Conservation (phyloP, 1,140 invertebrate genomes). For the Ceratosolen solmsi region DNA sequence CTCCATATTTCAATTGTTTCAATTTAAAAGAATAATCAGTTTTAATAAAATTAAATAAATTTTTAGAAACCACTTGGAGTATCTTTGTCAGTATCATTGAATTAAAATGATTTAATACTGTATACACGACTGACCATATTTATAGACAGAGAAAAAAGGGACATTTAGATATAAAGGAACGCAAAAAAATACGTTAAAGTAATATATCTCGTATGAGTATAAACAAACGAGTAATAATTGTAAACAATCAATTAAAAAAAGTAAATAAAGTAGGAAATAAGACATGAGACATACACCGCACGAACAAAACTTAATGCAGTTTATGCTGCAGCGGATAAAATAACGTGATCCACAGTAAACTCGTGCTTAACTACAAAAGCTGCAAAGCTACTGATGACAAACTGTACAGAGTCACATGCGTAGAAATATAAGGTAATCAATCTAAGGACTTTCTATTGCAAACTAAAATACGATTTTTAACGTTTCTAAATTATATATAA, state of each 20-base stretch:
- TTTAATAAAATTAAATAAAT: constrained; percentile 2
- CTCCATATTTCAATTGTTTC: background rate
- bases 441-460: constrained; percentile 60
- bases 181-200: constrained; percentile 38
- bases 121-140: constrained; percentile 33
- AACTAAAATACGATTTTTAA: constrained; percentile 53
- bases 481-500: constrained; percentile 45
- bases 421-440: constrained; percentile 65
- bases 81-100: constrained; percentile 10
- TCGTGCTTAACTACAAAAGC: constrained; percentile 74
- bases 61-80: constrained; percentile 7
- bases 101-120: background rate
- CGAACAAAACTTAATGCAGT: constrained; percentile 70
- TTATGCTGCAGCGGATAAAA: constrained; percentile 66
- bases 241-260: constrained; percentile 59
- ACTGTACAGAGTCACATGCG: constrained; percentile 71
- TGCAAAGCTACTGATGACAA: constrained; percentile 72
- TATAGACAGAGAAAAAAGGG: constrained; percentile 48
- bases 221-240: constrained; percentile 51
- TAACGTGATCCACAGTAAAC: constrained; percentile 67
- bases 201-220: constrained; percentile 49
- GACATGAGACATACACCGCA: constrained; percentile 74
- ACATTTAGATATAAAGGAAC: constrained; percentile 34
- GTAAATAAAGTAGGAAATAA: constrained; percentile 67
- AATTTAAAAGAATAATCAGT: constrained; percentile 8